phyloP scores from a whole-genome alignment of 2,113 vertebrate genomes.

The Gopherus flavomarginatus region DNA sequence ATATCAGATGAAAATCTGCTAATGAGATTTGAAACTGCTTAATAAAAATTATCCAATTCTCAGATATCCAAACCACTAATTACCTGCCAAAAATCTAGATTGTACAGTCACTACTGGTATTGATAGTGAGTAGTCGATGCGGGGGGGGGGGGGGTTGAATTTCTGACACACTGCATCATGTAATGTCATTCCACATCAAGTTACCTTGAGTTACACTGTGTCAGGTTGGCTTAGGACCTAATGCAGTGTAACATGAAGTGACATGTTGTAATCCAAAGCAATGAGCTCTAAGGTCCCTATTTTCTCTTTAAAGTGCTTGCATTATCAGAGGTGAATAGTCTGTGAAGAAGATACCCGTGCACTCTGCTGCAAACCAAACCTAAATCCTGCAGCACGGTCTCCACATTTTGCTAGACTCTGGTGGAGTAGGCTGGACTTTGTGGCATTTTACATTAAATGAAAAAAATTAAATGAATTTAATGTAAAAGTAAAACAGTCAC shows the following conservation, averaged over 20 bases:
- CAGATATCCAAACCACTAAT: slow-evolving; percentile 40
- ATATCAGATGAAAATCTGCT: slow-evolving; percentile 64
- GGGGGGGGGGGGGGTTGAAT: slow-evolving; percentile 21
- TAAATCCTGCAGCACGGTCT: rapidly evolving
- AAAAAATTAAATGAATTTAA: neutral
- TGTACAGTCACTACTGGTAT: neutral
- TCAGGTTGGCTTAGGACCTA: neutral
- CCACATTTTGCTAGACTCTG: neutral
- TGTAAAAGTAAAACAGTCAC: neutral
- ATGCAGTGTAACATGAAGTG: neutral
- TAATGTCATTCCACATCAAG: slow-evolving; percentile 13
- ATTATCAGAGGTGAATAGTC: neutral
- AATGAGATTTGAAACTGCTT: slow-evolving; percentile 61
- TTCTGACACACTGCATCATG: slow-evolving; percentile 17
- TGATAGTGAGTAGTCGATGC: neutral
- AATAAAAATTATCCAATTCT: slow-evolving; percentile 56
- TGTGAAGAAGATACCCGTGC: rapidly evolving
- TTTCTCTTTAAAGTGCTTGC: slow-evolving; percentile 8
- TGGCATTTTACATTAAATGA: neutral
- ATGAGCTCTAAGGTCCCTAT: neutral
- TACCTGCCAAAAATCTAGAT: slow-evolving; percentile 30
- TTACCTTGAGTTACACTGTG: neutral
- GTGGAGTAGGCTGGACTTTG: neutral
- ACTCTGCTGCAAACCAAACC: rapidly evolving
- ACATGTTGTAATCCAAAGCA: neutral